Evolutionary conservation across 2,113 vertebrate genomes (phyloP), one percentile per base, ranked within the genome.

Genomic region (Anhinga anhinga): DNA sequence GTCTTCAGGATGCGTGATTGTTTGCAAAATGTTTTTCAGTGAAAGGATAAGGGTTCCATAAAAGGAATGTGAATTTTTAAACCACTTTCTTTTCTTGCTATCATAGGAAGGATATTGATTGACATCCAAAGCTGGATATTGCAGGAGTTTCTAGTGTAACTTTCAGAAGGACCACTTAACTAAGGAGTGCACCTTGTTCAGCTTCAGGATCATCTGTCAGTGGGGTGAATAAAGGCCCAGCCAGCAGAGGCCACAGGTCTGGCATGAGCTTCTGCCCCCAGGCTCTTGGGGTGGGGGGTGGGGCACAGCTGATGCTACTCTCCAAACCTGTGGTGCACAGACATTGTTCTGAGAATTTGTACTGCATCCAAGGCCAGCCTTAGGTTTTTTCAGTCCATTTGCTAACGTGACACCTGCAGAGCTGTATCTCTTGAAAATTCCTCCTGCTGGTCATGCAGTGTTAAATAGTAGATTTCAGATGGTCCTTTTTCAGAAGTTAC

Each of bases 1-100:
- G 34, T 32, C 55, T 59, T 62, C 30, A 67, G 52, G 23, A 32
- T 52, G 6, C 0, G 0, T n/a, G 52, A 29, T 45, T 7, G 0
- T 55, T 91, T 61, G 40, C 74, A 61, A 29, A 52, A 53, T n/a
- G 5, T 4, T 44, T 82, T 92, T 63, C 40, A 66, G 27, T 53
- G 13, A 40, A 87, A 88, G 44, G 14, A 19, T 45, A 47, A 86
- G 38, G 15, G 3, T 45, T 82, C 40, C 23, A 3, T 59, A 72
- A 90, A 61, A 65, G n/a, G 11, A 90, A 26, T 10, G 2, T 23
- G 12, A 62, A 4, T 63, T 90, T 72, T 90, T 45, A 50, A 86
- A n/a, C 9, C 8, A 7, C 9, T 45, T 58, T 42, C n/a, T 70
- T 63, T 45, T 52, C 50, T 47, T 71, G 29, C 40, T 90, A 0